phyloP scores from a whole-genome alignment of 1,140 invertebrate genomes.

The Magallana angulata region DNA sequence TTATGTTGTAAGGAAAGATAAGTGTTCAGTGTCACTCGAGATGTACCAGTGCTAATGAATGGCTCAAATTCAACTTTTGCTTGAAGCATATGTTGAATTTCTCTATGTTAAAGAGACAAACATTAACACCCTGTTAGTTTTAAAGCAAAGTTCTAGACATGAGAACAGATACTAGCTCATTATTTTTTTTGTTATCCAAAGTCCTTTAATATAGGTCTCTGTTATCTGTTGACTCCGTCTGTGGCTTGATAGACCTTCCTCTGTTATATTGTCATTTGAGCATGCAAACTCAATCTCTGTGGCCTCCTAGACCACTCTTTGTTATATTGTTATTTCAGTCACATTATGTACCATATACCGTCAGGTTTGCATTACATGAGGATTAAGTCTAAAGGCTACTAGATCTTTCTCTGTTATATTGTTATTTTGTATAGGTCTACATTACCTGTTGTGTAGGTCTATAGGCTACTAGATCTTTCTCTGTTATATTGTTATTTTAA shows the following conservation, averaged over 20 bases:
- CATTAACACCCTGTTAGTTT: too few relatives aligned
- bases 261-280: neutral
- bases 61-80: too few relatives aligned
- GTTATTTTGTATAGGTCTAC: too few relatives aligned
- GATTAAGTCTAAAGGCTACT: constrained; percentile 38
- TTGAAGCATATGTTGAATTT: too few relatives aligned
- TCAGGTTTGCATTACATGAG: constrained; percentile 53
- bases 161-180: too few relatives aligned
- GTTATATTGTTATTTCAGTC: neutral
- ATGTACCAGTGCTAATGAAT: too few relatives aligned
- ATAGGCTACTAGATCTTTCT: constrained; percentile 66
- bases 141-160: too few relatives aligned
- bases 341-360: neutral
- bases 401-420: constrained; percentile 43
- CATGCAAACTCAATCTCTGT: constrained; percentile 65
- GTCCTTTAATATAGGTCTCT: too few relatives aligned
- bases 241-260: constrained; percentile 67
- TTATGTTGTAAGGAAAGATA: too few relatives aligned
- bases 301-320: constrained; percentile 66
- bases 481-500: neutral
- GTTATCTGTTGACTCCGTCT: constrained; percentile 62
- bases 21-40: too few relatives aligned
- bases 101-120: too few relatives aligned
- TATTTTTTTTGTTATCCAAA: too few relatives aligned
- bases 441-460: constrained; percentile 55